A percentile compares a stretch with the other conserved stretches of the same genome.
Evolutionary conservation across 2,797 vertebrate species (phyloP).

Genomic region (Sebastes nivosus): DNA sequence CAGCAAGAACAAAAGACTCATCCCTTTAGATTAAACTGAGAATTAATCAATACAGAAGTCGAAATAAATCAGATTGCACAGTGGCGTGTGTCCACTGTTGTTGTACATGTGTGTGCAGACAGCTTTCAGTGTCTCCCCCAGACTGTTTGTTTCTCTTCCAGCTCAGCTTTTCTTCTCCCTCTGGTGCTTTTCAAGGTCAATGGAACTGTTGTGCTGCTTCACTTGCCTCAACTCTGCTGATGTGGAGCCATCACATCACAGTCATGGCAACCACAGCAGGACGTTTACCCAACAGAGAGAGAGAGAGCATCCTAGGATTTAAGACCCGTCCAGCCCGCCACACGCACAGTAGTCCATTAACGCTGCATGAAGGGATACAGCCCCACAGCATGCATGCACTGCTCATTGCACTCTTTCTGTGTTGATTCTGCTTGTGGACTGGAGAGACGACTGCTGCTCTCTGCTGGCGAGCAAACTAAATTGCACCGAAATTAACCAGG

Average conservation of each 20-base stretch:
- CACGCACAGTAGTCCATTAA: constrained; percentile 32
- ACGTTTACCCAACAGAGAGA: constrained; percentile 1
- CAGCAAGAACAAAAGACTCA: constrained; percentile 25
- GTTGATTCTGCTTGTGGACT: constrained; percentile 5
- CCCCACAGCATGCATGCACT: background rate
- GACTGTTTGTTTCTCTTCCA: constrained; percentile 17
- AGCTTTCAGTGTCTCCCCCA: background rate
- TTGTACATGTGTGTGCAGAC: background rate
- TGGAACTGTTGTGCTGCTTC: constrained; percentile 18
- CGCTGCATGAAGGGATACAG: constrained; percentile 17
- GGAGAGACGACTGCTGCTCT: constrained; percentile 65
- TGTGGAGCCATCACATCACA: constrained; percentile 27
- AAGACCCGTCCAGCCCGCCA: background rate
- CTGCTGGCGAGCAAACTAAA: constrained; percentile 69
- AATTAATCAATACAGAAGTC: background rate
- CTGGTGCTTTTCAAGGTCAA: constrained; percentile 68
- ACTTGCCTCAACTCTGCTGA: constrained; percentile 22
- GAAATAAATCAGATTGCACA: background rate
- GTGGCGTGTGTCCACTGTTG: background rate
- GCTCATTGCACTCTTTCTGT: constrained; percentile 15
- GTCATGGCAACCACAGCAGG: constrained; percentile 24
- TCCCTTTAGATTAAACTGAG: constrained; percentile 2
- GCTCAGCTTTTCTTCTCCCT: constrained; percentile 34
- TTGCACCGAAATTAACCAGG: constrained; percentile 39
- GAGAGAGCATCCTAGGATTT: constrained; percentile 16